Percentiles rank a stretch among this genome's conserved stretches.
phyloP scores from a whole-genome alignment of 2,113 vertebrate species.

The Dasyornis broadbenti region DNA sequence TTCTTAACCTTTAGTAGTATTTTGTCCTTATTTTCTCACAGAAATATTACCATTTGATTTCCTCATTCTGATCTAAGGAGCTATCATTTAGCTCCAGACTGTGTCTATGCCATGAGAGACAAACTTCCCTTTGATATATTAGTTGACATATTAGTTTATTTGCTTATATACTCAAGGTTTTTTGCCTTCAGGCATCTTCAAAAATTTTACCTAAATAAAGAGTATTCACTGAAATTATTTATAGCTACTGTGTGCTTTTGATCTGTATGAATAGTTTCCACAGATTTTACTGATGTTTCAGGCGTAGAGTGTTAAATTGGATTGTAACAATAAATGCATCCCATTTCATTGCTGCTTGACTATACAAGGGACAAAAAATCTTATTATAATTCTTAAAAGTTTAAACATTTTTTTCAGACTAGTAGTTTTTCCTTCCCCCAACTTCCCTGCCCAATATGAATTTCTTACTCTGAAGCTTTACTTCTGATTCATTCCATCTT shows the following conservation, averaged over 20 bases:
- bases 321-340: background rate
- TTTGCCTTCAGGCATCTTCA: background rate
- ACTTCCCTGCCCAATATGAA: background rate
- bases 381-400: background rate
- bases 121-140: background rate
- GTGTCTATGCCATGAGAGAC: background rate
- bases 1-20: background rate
- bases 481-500: background rate
- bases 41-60: background rate
- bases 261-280: background rate
- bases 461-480: background rate
- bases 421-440: background rate
- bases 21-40: background rate
- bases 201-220: background rate
- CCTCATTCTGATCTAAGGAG: background rate
- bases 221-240: background rate
- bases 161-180: background rate
- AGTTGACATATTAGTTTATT: background rate
- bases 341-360: background rate
- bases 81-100: background rate
- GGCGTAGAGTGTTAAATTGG: background rate
- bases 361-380: background rate
- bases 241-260: background rate
- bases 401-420: background rate
- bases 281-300: background rate